These are phyloP conservation scores for Mesoligia furuncula DNA, from an alignment of 2,888 invertebrate genomes.

Conservation along the genomic window DNA sequence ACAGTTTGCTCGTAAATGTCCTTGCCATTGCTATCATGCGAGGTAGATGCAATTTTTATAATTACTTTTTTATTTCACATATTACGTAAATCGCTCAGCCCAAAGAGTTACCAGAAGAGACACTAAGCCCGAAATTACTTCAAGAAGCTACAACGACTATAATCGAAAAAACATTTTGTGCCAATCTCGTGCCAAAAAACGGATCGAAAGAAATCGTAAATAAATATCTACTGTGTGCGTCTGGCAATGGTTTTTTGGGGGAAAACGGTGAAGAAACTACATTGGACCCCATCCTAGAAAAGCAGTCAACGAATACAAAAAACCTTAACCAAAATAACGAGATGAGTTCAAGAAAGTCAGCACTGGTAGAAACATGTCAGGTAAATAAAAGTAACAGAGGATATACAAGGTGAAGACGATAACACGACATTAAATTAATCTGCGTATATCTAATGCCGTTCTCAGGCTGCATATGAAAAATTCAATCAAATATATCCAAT, in stretches of 20 bases:
- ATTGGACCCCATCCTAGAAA: background rate
- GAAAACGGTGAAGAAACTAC: slow-evolving; percentile 14
- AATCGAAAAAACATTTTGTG: slow-evolving; percentile 24
- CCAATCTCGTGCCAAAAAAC: background rate
- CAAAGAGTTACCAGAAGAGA: background rate
- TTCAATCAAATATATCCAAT: no score
- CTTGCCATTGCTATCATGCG: background rate
- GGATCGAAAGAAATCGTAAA: slow-evolving; percentile 21
- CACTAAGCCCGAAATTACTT: slow-evolving; percentile 17
- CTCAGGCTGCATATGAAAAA: no score
- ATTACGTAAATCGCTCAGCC: background rate
- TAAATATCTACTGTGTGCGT: slow-evolving; percentile 44
- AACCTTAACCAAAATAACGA: background rate
- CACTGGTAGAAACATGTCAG: slow-evolving; percentile 35
- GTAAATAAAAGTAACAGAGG: slow-evolving; percentile 9
- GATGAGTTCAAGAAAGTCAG: slow-evolving; percentile 38
- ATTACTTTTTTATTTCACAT: background rate
- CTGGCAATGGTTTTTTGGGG: slow-evolving; percentile 18
- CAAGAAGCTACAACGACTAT: slow-evolving; percentile 41
- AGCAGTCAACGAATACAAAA: background rate
- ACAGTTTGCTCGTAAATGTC: no score
- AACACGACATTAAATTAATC: no score
- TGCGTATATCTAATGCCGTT: no score
- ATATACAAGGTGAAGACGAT: no score
- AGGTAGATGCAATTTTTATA: background rate